Conservation (phyloP, 2,888 invertebrate genomes). For the Achlya flavicornis region DNA sequence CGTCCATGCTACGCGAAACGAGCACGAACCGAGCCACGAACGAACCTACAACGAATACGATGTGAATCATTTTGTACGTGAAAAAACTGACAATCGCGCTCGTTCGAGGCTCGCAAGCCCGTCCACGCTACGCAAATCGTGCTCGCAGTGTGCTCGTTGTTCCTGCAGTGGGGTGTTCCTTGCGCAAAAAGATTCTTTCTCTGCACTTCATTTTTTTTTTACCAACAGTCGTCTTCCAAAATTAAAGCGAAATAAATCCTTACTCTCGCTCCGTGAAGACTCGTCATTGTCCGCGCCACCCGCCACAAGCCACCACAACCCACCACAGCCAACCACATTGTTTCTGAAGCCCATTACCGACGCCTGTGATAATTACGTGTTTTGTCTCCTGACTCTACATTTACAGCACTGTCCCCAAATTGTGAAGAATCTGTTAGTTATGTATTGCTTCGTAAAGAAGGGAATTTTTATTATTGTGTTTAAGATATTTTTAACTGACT, state of each 20-base stretch:
- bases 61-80: too few species aligned
- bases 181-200: too few species aligned
- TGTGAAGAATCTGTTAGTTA: slow-evolving; percentile 4
- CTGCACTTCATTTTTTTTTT: too few species aligned
- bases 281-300: slow-evolving; percentile 27
- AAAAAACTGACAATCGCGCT: too few species aligned
- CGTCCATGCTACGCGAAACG: too few species aligned
- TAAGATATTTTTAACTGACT: too few species aligned
- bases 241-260: slow-evolving; percentile 27
- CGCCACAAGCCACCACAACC: slow-evolving; percentile 25
- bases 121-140: too few species aligned
- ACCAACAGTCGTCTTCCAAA: slow-evolving; percentile 22
- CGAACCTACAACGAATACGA: too few species aligned
- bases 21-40: too few species aligned
- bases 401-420: slow-evolving; percentile 19
- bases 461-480: neutral
- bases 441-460: neutral
- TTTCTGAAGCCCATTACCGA: slow-evolving; percentile 32
- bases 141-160: too few species aligned
- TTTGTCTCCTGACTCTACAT: slow-evolving; percentile 30
- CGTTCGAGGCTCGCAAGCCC: too few species aligned
- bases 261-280: slow-evolving; percentile 3
- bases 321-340: slow-evolving; percentile 26
- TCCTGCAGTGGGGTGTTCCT: too few species aligned
- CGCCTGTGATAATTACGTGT: slow-evolving; percentile 37